Percentiles rank a stretch among this genome's conserved stretches.
These are phyloP conservation scores for Diphyllodes magnificus DNA, from an alignment of 2,113 vertebrate species.

Conservation along the genomic window DNA sequence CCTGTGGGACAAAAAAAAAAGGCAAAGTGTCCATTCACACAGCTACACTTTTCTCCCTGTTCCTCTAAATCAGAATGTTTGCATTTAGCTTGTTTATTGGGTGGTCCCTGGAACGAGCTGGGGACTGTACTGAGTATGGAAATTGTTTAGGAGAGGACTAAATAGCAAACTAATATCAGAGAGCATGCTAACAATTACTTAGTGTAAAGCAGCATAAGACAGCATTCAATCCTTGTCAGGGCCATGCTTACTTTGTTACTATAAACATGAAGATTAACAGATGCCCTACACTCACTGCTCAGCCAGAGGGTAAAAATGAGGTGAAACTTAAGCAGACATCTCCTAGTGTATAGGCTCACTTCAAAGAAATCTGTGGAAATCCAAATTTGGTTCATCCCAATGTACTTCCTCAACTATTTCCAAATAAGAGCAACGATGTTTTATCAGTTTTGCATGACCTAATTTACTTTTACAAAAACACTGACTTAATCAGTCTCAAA, in stretches of 20 bases:
- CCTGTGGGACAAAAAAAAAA: neutral
- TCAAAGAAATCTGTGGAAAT: neutral
- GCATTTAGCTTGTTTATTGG: neutral
- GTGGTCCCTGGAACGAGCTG: neutral
- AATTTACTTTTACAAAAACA: neutral
- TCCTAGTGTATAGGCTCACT: neutral
- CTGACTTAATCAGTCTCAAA: neutral
- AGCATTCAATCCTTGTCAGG: neutral
- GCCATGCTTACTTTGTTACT: neutral
- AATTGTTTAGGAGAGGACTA: neutral
- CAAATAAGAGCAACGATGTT: neutral
- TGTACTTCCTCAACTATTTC: neutral
- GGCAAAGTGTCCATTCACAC: neutral
- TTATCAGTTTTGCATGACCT: neutral
- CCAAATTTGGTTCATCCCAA: neutral
- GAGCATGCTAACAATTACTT: neutral
- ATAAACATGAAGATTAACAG: neutral
- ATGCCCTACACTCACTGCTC: neutral
- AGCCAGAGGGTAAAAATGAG: neutral
- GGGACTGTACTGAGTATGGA: neutral
- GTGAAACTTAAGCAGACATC: neutral
- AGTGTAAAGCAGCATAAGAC: neutral
- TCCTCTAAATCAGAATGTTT: neutral
- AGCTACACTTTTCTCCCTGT: neutral
- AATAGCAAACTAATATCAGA: neutral